Base-by-base conservation (phyloP, 2,797 vertebrate species). In the Kryptolebias ocellatus region DNA sequence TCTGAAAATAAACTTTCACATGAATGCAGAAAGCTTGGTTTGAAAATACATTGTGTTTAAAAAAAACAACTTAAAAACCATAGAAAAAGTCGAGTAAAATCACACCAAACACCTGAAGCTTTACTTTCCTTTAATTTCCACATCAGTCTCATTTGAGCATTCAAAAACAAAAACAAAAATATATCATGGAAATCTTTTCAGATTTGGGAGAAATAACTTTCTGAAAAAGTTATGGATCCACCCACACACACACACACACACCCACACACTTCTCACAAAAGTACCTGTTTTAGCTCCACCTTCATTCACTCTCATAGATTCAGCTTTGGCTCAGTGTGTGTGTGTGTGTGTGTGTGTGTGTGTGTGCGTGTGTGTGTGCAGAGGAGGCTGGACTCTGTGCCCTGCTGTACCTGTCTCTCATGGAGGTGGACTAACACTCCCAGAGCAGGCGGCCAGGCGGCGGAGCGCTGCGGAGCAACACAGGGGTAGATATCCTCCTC, bases 341-440 rank as follows among this genome's bases (percentile, higher is more conserved):
- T 64, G 59, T 57, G 73, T 69, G 72, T 72, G 65, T 72, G 74
- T 76, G 59, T 20, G 59, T 15, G 34, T 17, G 51, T 53, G 63
- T 47, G 72, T 76, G 77, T 67, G 72, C 70, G 78, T 79, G 79
- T 66, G 78, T 86, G 70, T 74, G 70, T 64, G 63, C 42, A 53
- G 70, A 81, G 85, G 83, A 90, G 90, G 88, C 83, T 67, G 86
- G 84, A 84, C 85, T 81, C 79, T 83, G 75, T 62, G 89, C 90
- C 85, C 87, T 89, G 86, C 89, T 89, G 90, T 92, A 92, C 92
- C 92, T 92, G 91, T 89, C 91, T 91, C 88, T 92, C 79, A 91
- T 91, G 90, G 90, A 91, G 90, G 90, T 88, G 79, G 88, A 88
- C 85, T 81, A 76, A 89, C 83, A 89, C 88, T 90, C 85, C 84